Percentiles rank a stretch among this genome's conserved stretches.
Conservation (phyloP, 1,140 invertebrate species). For the Zeugodacus cucurbitae region DNA sequence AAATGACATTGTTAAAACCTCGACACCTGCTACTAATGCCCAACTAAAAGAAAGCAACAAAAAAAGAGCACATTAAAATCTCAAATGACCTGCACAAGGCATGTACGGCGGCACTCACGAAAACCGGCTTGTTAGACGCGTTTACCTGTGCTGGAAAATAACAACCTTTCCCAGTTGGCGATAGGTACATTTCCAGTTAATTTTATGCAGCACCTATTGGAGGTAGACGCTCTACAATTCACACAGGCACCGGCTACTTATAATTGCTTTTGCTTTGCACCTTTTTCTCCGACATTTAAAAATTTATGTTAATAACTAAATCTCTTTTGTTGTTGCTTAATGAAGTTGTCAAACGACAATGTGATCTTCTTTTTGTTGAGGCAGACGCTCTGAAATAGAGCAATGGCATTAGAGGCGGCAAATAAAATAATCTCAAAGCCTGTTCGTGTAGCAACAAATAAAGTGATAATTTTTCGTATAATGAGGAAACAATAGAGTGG, state of each 20-base stretch:
- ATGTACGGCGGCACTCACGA: too few relatives aligned
- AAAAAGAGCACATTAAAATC: neutral
- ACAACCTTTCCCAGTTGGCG: too few relatives aligned
- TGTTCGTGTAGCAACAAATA: too few relatives aligned
- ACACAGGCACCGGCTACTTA: neutral
- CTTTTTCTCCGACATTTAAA: neutral
- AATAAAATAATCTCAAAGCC: neutral
- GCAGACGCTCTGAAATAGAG: neutral
- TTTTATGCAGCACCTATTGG: too few relatives aligned
- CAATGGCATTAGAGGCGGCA: too few relatives aligned
- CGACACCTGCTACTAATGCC: neutral
- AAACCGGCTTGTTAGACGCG: neutral
- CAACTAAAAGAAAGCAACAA: neutral
- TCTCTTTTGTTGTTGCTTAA: neutral
- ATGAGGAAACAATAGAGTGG: neutral
- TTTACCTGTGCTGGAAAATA: too few relatives aligned
- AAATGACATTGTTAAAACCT: neutral
- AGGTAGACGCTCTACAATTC: too few relatives aligned
- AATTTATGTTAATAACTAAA: neutral
- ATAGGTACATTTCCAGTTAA: too few relatives aligned
- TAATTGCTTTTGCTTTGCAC: neutral
- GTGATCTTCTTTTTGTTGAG: neutral
- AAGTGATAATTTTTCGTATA: neutral
- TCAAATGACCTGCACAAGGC: neutral
- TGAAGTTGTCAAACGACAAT: neutral